These are phyloP conservation scores for Geotrupes spiniger DNA, from an alignment of 2,888 invertebrate genomes.

Conservation along the genomic window DNA sequence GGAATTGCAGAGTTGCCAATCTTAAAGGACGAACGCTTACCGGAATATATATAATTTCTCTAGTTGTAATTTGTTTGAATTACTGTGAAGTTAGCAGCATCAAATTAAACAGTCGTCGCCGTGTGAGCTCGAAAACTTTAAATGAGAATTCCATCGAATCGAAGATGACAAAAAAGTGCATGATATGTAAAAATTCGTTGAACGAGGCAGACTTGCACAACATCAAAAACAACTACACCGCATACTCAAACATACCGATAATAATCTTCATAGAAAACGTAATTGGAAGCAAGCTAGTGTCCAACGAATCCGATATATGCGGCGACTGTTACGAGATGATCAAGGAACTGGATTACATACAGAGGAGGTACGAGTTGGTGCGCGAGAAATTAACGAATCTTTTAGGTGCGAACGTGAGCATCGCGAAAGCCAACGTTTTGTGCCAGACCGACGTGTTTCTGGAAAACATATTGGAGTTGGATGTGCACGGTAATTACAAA, in stretches of 20 bases:
- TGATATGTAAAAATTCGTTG: background rate
- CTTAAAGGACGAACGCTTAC: no score
- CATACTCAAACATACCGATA: slow-evolving; percentile 18
- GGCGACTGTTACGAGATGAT: slow-evolving; percentile 32
- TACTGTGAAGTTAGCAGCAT: no score
- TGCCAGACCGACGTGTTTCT: background rate
- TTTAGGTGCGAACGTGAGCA: background rate
- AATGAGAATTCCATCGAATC: no score
- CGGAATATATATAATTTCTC: no score
- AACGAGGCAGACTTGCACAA: slow-evolving; percentile 1
- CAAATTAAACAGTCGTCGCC: no score
- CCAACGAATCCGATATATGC: slow-evolving; percentile 28
- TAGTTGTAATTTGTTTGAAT: no score
- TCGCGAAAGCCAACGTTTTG: background rate
- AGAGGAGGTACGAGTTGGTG: slow-evolving; percentile 30
- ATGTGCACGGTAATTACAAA: no score
- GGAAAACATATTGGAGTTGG: no score
- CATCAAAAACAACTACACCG: slow-evolving; percentile 18
- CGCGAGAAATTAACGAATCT: slow-evolving; percentile 19
- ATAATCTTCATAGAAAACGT: slow-evolving; percentile 17
- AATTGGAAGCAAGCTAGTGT: slow-evolving; percentile 10
- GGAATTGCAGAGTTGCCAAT: no score
- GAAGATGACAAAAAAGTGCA: slow-evolving; percentile 8
- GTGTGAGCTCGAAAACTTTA: no score
- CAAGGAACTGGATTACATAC: slow-evolving; percentile 38